phyloP scores from a whole-genome alignment of 1,140 invertebrate genomes.

The Wiebesia pumilae region DNA sequence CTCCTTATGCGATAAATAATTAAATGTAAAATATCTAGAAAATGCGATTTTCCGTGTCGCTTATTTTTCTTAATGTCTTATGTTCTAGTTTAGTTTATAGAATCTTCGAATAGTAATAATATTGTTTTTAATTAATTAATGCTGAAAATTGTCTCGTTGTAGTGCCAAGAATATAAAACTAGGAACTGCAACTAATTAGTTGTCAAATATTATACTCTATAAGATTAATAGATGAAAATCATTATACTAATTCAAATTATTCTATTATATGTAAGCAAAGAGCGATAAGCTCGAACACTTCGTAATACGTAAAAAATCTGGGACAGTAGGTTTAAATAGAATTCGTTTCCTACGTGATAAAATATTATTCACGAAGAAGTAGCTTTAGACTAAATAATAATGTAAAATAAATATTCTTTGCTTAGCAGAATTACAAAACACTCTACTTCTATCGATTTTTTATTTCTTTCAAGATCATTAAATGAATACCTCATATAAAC shows the following conservation, averaged over 20 bases:
- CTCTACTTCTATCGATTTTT: no score
- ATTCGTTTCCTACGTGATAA: no score
- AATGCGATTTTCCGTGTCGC: background rate
- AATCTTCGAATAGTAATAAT: background rate
- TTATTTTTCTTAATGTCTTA: background rate
- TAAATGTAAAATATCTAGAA: conserved; percentile 7
- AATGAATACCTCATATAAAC: no score
- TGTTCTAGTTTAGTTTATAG: background rate
- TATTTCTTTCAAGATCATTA: no score
- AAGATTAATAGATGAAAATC: background rate
- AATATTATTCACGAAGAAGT: no score
- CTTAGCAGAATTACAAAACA: background rate
- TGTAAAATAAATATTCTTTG: no score
- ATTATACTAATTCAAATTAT: background rate
- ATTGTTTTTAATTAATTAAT: background rate
- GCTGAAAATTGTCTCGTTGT: conserved; percentile 33
- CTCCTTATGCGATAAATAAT: background rate
- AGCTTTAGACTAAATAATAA: background rate
- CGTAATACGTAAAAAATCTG: background rate
- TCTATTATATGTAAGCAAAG: background rate
- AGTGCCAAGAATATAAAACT: conserved; percentile 42
- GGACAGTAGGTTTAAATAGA: background rate
- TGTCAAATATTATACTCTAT: background rate
- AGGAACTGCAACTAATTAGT: background rate
- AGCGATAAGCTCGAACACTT: background rate